Evolutionary conservation across 2,113 vertebrate genomes (phyloP).

Genomic region (Petromus typicus): DNA sequence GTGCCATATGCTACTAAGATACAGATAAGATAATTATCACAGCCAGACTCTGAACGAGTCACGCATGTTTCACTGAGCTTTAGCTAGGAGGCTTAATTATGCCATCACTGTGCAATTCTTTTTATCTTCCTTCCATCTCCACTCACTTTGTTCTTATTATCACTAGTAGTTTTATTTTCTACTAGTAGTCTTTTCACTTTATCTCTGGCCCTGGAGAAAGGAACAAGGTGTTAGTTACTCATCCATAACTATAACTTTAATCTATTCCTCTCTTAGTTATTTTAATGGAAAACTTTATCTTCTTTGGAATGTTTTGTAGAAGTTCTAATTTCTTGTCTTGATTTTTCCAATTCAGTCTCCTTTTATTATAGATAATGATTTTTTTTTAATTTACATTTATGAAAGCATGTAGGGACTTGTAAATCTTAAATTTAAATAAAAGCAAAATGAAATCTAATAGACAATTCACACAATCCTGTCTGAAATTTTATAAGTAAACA

Average conservation of each 20-base stretch:
- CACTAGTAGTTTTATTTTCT: slow-evolving; percentile 61
- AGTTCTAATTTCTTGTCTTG: not conserved
- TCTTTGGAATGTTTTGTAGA: not conserved
- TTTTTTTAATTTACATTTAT: not conserved
- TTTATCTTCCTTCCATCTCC: slow-evolving; percentile 13
- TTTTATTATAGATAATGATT: not conserved
- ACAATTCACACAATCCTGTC: not conserved
- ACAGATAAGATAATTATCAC: slow-evolving; percentile 72
- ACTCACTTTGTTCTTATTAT: slow-evolving; percentile 44
- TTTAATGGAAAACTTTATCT: slow-evolving; percentile 4
- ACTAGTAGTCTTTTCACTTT: slow-evolving; percentile 9
- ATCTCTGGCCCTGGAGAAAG: not conserved
- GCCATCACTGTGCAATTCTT: too few relatives aligned
- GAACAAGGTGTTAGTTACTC: slow-evolving; percentile 9
- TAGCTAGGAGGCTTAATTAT: too few relatives aligned
- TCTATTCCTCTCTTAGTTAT: slow-evolving; percentile 6
- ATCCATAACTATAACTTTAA: not conserved
- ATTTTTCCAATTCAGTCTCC: not conserved
- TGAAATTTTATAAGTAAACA: not conserved
- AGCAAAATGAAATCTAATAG: not conserved
- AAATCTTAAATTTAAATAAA: not conserved
- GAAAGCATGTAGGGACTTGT: not conserved
- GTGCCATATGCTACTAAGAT: slow-evolving; percentile 72
- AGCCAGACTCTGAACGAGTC: slow-evolving; percentile 28
- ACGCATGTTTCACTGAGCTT: slow-evolving; percentile 60